Base-by-base conservation (phyloP, 1,140 invertebrate species). In the Sitodiplosis mosellana region DNA sequence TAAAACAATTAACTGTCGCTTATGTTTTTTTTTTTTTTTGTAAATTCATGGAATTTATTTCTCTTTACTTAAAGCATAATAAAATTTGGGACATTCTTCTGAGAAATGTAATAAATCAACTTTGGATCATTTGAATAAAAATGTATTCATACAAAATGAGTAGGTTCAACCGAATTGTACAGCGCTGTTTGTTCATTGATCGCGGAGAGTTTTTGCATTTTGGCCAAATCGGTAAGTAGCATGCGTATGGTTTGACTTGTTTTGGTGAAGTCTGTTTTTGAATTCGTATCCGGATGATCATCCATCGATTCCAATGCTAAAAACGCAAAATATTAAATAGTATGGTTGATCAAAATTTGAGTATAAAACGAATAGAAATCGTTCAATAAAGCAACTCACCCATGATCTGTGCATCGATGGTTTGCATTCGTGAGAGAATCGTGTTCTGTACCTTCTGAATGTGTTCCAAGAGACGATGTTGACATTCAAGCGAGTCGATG, bases 401-500 rank as follows among this genome's bases (percentile, higher is more conserved):
- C 53, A 75, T 72, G 52, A 89, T 71, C 65, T 86, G 77, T n/a
- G 76, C 71, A 63, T 87, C 83, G 20, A 89, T 78, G 38, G 74
- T 73, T 52, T 77, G 75, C n/a, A 89, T 70, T 38, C 77, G 64
- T 2, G 75, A 69, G 52, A 83, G 76, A 20, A 88, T 70, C 49
- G 81, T 70, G 48, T 73, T 70, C 58, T 87, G 81, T 56, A 77
- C 77, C 55, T 81, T 71, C 52, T 80, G 75, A 33, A 91, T 76
- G 56, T 89, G 84, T 21, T 82, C 75, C 43, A 89, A 65, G 17
- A 91, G 67, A 55, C 81, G 76, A 51, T 81, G 69, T 48, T 82
- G 73, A 60, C 86, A 89, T 58, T 83, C 82, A 36, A 72, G 66
- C 27, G 77, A 74, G 66, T 87, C 81, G 48, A 88, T 87, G 2